Evolutionary conservation across 1,140 invertebrate genomes (phyloP).

Genomic region (Macrosteles quadrilineatus): DNA sequence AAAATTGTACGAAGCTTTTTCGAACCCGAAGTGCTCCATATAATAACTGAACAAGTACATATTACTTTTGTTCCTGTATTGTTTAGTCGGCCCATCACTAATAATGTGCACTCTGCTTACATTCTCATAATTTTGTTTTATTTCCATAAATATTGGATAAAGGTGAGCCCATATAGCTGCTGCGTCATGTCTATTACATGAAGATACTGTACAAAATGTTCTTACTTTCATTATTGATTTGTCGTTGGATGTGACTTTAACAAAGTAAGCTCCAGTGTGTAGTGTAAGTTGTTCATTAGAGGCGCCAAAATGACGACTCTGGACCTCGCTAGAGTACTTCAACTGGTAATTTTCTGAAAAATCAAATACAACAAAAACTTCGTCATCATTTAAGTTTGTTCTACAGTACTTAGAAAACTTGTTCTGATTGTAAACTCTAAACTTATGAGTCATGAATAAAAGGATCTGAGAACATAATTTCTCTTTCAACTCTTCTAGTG

Average conservation of each 20-base stretch:
- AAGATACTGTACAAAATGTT: slow-evolving; percentile 6
- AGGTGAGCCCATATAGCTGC: slow-evolving; percentile 15
- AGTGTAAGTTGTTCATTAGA: slow-evolving; percentile 12
- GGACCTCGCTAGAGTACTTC: slow-evolving; percentile 9
- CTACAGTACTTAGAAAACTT: slow-evolving; percentile 5
- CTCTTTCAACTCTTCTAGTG: slow-evolving; percentile 5
- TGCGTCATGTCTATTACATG: slow-evolving; percentile 8
- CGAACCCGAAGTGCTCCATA: slow-evolving; percentile 4
- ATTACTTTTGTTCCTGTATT: slow-evolving; percentile 13
- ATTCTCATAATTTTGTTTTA: slow-evolving; percentile 2
- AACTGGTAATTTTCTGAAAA: slow-evolving; percentile 18
- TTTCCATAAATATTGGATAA: neutral
- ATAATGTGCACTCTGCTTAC: slow-evolving; percentile 1
- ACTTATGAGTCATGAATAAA: slow-evolving; percentile 46
- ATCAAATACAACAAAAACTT: neutral
- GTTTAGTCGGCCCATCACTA: neutral
- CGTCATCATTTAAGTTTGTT: slow-evolving; percentile 6
- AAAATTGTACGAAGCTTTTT: neutral
- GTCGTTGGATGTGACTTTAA: neutral
- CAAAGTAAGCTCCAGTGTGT: slow-evolving; percentile 14
- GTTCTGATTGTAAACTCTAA: slow-evolving; percentile 36
- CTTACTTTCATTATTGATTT: slow-evolving; percentile 4
- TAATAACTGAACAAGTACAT: neutral
- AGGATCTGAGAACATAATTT: slow-evolving; percentile 6
- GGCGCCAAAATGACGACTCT: slow-evolving; percentile 7